These are phyloP conservation scores for Rhopalosiphum padi DNA, from an alignment of 1,140 invertebrate genomes.

Conservation along the genomic window DNA sequence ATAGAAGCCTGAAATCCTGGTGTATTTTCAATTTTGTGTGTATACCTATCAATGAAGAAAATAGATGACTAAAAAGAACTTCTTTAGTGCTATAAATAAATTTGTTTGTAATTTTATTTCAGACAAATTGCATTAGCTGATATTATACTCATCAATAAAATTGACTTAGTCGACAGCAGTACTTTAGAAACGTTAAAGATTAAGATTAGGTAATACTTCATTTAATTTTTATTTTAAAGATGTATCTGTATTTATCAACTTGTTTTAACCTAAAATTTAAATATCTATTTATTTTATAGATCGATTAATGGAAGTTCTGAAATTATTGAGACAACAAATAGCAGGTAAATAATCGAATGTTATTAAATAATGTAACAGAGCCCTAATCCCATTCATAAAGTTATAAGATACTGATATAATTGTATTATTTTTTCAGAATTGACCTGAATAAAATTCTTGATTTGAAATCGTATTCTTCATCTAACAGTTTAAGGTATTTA, in stretches of 20 bases:
- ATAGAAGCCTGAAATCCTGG: neutral
- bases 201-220: conserved; percentile 58
- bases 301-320: conserved; percentile 56
- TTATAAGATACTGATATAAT: neutral
- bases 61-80: neutral
- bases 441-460: conserved; percentile 61
- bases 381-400: neutral
- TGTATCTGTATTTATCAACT: neutral
- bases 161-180: conserved; percentile 60
- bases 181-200: conserved; percentile 50
- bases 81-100: neutral
- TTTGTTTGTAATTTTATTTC: conserved; percentile 54
- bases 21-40: neutral
- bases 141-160: conserved; percentile 62
- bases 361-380: neutral
- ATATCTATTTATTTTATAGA: conserved; percentile 36
- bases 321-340: conserved; percentile 55
- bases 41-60: neutral
- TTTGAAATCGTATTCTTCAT: conserved; percentile 60
- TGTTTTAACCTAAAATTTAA: neutral
- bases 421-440: conserved; percentile 59
- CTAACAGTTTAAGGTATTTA: conserved; percentile 27
- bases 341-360: conserved; percentile 56
- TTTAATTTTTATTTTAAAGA: neutral
- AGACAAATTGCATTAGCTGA: conserved; percentile 63